These are phyloP conservation scores for Smithornis capensis DNA, from an alignment of 2,113 vertebrate species.

Conservation along the genomic window DNA sequence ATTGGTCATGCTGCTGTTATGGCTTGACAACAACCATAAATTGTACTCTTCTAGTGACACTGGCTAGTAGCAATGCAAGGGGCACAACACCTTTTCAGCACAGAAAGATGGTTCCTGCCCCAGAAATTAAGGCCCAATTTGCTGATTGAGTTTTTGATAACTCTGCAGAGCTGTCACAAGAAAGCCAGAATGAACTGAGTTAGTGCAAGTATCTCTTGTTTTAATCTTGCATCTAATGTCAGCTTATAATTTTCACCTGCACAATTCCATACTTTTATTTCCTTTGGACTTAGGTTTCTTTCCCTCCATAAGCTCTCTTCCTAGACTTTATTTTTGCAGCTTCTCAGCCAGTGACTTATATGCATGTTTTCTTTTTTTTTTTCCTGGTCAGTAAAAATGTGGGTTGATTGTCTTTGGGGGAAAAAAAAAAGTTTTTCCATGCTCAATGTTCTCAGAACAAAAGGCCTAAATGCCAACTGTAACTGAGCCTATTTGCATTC, in stretches of 20 bases:
- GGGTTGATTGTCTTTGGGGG: neutral
- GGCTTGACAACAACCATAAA: neutral
- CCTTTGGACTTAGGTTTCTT: neutral
- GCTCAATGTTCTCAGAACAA: neutral
- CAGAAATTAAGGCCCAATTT: neutral
- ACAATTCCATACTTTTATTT: neutral
- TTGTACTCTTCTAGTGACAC: neutral
- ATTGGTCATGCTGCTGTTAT: neutral
- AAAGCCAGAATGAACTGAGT: neutral
- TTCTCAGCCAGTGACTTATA: neutral
- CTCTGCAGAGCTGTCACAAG: neutral
- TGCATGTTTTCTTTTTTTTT: neutral
- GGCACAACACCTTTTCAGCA: neutral
- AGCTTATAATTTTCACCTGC: neutral
- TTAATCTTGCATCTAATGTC: neutral
- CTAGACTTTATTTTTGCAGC: neutral
- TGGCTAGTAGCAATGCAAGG: neutral
- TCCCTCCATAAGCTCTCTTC: neutral
- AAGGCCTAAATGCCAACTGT: neutral
- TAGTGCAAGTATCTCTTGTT: neutral
- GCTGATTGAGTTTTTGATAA: neutral
- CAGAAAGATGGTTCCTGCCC: neutral
- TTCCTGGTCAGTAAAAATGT: neutral
- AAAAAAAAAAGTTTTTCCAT: neutral
- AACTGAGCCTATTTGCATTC: neutral